Evolutionary conservation across 2,888 invertebrate genomes (phyloP), one percentile per base, ranked within the genome.

Genomic region (Folsomia candida): DNA sequence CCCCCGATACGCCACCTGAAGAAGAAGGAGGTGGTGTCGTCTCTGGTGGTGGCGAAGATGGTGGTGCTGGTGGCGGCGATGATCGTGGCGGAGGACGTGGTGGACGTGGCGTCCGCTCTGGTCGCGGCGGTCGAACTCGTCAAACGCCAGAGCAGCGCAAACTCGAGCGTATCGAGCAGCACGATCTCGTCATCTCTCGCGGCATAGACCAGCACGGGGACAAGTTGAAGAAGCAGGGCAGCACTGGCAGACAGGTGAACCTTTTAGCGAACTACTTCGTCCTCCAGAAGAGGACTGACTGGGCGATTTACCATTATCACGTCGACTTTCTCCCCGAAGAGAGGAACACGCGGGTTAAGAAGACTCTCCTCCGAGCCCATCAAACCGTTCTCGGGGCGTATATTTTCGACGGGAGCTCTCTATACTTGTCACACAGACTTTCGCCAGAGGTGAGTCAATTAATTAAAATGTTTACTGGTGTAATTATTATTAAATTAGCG

Each of bases 291-390:
- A 77, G 77, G 2, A 86, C 86, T 0, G 85, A 89, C 62, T 93
- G 92, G 92, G 85, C 87, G 0, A 82, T 93, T 0, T 88, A 88
- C 76, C 90, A 92, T 69, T 93, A 93, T 81, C 86, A 88, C 1
- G 91, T 93, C 0, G 90, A 91, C 76, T 88, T 91, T 77, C 81
- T 84, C 0, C 92, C 93, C 0, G 89, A 89, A 0, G 88, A 91
- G 72, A 92, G 93, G 73, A 83, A 86, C 54, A 89, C 89, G 0
- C 2, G 81, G 0, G 82, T 88, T 0, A 87, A 90, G 2, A 90
- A 89, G 78, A 86, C 83, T 0, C 82, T 91, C 1, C 76, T 92
- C 1, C 83, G 85, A 14, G 82, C 86, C 0, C 89, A 90, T 72
- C 83, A 83, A 3, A 83, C 84, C 0, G 81, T 78, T 0, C 81